Evolutionary conservation across 2,888 invertebrate genomes (phyloP), one percentile per base, ranked within the genome.

Genomic region (Diplolepis rosae): DNA sequence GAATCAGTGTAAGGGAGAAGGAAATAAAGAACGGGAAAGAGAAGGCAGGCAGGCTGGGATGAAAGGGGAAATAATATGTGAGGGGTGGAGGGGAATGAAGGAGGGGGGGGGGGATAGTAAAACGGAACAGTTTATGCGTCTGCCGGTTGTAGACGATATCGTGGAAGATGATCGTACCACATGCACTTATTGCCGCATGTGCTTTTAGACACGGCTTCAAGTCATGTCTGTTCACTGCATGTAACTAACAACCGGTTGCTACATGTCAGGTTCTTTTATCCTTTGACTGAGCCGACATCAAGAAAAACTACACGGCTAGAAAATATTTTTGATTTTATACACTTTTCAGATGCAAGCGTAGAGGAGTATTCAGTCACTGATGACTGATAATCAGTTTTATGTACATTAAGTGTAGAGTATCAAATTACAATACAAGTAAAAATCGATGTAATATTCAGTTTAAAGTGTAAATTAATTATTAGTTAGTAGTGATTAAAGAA

Each of bases 101-200:
- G 71, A 74, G 75, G 73, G 79, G 70, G 73, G 70, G 75, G 77
- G 75, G 79, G 78, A 80, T 79, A 80, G 81, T 81, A 78, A 78
- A 82, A 81, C 78, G 79, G 77, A 78, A 82, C 80, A 79, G 82
- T 82, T 83, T 83, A 83, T 81, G 80, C 78, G 80, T 80, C 82
- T 80, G 80, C 76, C 78, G 78, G 76, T 76, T 77, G 79, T 79
- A 79, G 79, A 78, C 78, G 78, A 78, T 78, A 79, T 80, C 80
- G 65, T 74, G 79, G 76, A 77, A 77, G 77, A 76, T 73, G 77
- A 80, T 80, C 77, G 78, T 78, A 80, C 74, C 70, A 75, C 71
- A 73, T 74, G 70, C 72, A 73, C 56, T 24, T 71, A 73, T 51
- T 39, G 24, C 24, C 22, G 39, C 39, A 61, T 35, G 61, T 39